These are phyloP conservation scores for Leucophenga montana DNA, from an alignment of 2,888 invertebrate genomes.

Conservation along the genomic window DNA sequence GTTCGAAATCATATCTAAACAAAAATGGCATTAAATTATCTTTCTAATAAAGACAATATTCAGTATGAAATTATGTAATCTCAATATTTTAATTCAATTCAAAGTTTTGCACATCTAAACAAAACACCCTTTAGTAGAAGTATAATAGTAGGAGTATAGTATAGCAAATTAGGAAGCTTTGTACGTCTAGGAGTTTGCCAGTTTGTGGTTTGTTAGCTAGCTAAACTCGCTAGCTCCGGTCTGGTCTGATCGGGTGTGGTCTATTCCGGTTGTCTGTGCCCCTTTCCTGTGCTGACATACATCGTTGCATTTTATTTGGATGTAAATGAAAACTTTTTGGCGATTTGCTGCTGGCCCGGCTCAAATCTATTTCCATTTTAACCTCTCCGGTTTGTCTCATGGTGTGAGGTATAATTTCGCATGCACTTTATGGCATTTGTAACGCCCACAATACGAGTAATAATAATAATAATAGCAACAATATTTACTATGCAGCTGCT, in stretches of 20 bases:
- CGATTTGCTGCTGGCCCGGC: too few relatives aligned
- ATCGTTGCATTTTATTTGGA: conserved; percentile 7
- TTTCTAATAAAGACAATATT: too few relatives aligned
- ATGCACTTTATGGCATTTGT: conserved; percentile 3
- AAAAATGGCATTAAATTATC: too few relatives aligned
- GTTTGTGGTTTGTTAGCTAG: conserved; percentile 20
- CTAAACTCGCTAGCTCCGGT: background rate
- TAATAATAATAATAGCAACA: background rate
- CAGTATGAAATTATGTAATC: too few relatives aligned
- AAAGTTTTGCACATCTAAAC: too few relatives aligned
- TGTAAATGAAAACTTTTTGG: conserved; percentile 13
- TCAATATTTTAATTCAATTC: too few relatives aligned
- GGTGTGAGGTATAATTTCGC: background rate
- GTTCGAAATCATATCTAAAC: too few relatives aligned
- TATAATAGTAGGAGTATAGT: too few relatives aligned
- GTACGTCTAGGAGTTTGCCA: background rate
- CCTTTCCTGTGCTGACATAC: background rate
- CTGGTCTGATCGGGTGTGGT: too few relatives aligned
- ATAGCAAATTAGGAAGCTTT: too few relatives aligned
- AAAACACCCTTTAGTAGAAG: too few relatives aligned
- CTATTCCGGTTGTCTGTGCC: background rate
- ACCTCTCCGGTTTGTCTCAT: background rate
- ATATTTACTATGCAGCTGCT: conserved; percentile 1
- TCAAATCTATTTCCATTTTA: background rate
- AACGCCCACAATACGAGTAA: background rate